Evolutionary conservation across 2,797 vertebrate genomes (phyloP).

Genomic region (Smutsia gigantea): DNA sequence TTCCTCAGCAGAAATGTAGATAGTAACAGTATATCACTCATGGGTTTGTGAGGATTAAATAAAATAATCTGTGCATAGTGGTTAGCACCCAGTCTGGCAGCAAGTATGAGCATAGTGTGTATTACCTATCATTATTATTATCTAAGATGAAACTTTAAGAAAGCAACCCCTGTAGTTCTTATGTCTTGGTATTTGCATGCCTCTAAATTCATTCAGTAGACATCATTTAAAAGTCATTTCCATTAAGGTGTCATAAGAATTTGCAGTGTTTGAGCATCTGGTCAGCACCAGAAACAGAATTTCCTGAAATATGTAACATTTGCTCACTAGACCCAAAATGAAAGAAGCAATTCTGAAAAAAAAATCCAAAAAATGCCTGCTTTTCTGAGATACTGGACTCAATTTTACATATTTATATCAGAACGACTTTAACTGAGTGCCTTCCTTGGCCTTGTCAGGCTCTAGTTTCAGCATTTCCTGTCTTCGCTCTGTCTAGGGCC

Average conservation of each 20-base stretch:
- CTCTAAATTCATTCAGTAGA: not conserved
- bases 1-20: not conserved
- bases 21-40: not conserved
- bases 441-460: not conserved
- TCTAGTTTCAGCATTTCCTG: not conserved
- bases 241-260: not conserved
- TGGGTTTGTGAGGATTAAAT: not conserved
- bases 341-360: not conserved
- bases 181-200: not conserved
- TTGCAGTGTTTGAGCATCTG: not conserved
- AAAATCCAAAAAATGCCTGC: not conserved
- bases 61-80: not conserved
- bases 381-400: conserved; percentile 32
- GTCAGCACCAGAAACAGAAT: conserved; percentile 12
- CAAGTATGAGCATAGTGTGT: not conserved
- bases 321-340: not conserved
- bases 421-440: not conserved
- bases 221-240: not conserved
- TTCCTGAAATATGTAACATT: conserved; percentile 44
- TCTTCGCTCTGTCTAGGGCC: not conserved
- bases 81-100: not conserved
- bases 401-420: conserved; percentile 5
- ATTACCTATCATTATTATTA: not conserved
- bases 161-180: not conserved
- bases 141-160: not conserved